A percentile compares a stretch with the other conserved stretches of the same genome.
Evolutionary conservation across 2,888 invertebrate species (phyloP).

Genomic region (Hydriomena furcata): DNA sequence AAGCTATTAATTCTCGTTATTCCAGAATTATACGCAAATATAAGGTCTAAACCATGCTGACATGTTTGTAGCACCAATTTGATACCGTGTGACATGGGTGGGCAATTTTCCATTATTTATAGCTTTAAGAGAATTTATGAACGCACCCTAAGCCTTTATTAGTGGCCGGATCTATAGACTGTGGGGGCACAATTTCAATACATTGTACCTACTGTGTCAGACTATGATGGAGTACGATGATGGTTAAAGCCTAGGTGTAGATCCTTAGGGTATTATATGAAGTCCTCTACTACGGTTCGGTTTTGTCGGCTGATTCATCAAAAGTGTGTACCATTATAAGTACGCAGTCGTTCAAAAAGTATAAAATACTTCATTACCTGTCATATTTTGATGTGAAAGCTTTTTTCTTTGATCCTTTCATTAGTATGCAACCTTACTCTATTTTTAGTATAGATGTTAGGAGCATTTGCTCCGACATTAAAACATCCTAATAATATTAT

Average conservation of each 20-base stretch:
- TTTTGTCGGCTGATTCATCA: too few species aligned
- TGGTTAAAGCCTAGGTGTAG: not conserved
- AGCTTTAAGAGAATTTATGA: constrained; percentile 63
- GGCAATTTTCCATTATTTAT: constrained; percentile 77
- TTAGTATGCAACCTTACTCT: too few species aligned
- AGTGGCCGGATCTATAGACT: constrained; percentile 40
- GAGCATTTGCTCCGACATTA: too few species aligned
- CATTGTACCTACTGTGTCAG: not conserved
- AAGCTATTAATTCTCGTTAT: constrained; percentile 35
- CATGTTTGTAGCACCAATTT: constrained; percentile 59
- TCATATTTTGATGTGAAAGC: too few species aligned
- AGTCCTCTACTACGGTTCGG: too few species aligned
- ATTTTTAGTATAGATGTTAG: too few species aligned
- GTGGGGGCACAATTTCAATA: constrained; percentile 23
- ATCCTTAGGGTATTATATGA: too few species aligned
- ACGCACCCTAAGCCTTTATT: constrained; percentile 58
- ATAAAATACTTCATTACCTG: too few species aligned
- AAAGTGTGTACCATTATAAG: too few species aligned
- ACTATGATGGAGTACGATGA: constrained; percentile 15
- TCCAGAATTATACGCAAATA: constrained; percentile 33
- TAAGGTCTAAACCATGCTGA: constrained; percentile 40
- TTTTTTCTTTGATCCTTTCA: too few species aligned
- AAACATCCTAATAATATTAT: too few species aligned
- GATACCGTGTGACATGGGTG: constrained; percentile 70
- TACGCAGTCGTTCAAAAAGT: too few species aligned